A percentile compares a stretch with the other conserved stretches of the same genome.
These are phyloP conservation scores for Gobionotothen gibberifrons DNA, from an alignment of 2,797 vertebrate genomes.

Conservation along the genomic window DNA sequence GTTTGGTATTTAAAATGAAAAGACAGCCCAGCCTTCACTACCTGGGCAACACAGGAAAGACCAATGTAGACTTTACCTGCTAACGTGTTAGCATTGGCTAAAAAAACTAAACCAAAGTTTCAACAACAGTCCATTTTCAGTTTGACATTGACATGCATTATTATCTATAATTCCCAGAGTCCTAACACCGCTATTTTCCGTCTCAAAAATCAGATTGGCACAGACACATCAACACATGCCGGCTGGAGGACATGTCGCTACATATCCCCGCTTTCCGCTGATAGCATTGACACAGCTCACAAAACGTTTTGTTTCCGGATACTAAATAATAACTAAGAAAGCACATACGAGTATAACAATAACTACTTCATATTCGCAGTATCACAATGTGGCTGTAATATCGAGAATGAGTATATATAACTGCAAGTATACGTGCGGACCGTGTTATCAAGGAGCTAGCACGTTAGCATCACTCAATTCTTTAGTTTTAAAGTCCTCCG, in stretches of 20 bases:
- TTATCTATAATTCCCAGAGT: rapidly evolving
- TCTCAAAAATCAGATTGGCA: rapidly evolving
- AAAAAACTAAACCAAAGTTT: background rate
- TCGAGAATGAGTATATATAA: too few relatives aligned
- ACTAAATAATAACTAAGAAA: rapidly evolving
- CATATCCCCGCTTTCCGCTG: constrained; percentile 57
- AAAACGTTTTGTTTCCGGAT: background rate
- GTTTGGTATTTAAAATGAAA: too few relatives aligned
- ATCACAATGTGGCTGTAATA: rapidly evolving
- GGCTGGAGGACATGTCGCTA: constrained; percentile 76
- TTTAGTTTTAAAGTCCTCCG: background rate
- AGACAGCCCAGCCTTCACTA: too few relatives aligned
- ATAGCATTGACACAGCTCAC: background rate
- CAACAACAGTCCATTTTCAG: rapidly evolving
- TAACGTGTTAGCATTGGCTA: background rate
- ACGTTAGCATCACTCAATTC: constrained; percentile 56
- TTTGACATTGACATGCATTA: rapidly evolving
- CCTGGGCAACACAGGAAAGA: too few relatives aligned
- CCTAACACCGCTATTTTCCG: background rate
- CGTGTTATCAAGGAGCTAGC: constrained; percentile 4
- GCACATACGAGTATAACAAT: rapidly evolving
- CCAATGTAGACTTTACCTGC: background rate
- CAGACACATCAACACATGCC: constrained; percentile 36
- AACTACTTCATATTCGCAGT: rapidly evolving
- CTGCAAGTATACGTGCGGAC: rapidly evolving